These are phyloP conservation scores for Monomorium pharaonis DNA, from an alignment of 1,140 invertebrate genomes.

Conservation along the genomic window DNA sequence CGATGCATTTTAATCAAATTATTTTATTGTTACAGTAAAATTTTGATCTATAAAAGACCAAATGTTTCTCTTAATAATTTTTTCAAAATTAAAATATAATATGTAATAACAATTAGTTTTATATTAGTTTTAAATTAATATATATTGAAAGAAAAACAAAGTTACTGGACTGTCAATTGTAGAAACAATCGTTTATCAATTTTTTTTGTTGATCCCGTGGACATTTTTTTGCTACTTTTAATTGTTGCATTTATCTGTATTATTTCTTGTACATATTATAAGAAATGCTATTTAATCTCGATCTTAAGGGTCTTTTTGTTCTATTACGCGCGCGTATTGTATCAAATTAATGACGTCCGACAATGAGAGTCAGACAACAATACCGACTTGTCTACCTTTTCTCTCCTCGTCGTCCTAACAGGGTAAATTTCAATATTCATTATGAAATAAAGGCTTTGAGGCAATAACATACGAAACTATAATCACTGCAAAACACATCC, in stretches of 20 bases:
- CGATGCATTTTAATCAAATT: too few species aligned
- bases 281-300: slow-evolving; percentile 25
- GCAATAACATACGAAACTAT: neutral
- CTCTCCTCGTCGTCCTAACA: slow-evolving; percentile 21
- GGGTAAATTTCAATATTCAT: slow-evolving; percentile 46
- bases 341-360: slow-evolving; percentile 50
- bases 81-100: too few species aligned
- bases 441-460: slow-evolving; percentile 25
- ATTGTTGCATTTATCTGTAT: neutral
- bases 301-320: neutral
- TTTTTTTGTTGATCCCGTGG: neutral
- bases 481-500: too few species aligned
- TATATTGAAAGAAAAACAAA: neutral
- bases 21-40: too few species aligned
- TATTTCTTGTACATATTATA: slow-evolving; percentile 4
- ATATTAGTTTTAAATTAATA: neutral
- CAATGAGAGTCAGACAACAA: slow-evolving; percentile 48
- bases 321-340: neutral
- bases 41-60: too few species aligned
- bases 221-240: neutral
- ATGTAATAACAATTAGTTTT: too few species aligned
- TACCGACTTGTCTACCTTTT: slow-evolving; percentile 15
- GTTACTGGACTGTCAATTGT: neutral
- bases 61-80: too few species aligned
- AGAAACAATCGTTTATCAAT: neutral